These are phyloP conservation scores for Paramormyrops kingsleyae DNA, from an alignment of 2,113 vertebrate species.

Conservation along the genomic window DNA sequence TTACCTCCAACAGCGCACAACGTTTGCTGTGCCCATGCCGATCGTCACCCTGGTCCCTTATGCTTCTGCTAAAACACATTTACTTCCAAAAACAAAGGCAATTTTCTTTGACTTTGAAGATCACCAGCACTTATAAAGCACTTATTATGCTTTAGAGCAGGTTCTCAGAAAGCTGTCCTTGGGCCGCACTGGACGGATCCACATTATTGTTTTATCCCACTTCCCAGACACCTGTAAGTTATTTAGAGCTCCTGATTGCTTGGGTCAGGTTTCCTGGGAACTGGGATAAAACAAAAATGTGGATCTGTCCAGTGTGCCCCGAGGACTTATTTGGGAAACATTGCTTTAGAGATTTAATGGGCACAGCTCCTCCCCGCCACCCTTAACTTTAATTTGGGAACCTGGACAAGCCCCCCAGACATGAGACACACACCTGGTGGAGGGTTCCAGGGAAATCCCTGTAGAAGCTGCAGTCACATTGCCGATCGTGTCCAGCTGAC, in stretches of 20 bases:
- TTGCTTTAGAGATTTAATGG: not conserved
- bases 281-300: not conserved
- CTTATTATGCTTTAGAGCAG: not conserved
- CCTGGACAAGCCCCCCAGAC: not conserved
- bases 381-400: not conserved
- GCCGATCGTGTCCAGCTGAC: not conserved
- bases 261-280: not conserved
- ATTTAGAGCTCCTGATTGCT: not conserved
- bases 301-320: not conserved
- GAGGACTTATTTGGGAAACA: not conserved
- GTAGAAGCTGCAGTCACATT: not conserved
- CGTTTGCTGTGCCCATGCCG: not conserved
- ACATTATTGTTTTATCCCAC: not conserved
- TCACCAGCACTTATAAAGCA: not conserved
- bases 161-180: not conserved
- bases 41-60: not conserved
- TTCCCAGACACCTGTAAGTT: not conserved
- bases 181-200: not conserved
- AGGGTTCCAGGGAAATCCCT: not conserved
- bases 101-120: not conserved
- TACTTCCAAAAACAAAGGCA: not conserved
- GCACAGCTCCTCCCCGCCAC: no score
- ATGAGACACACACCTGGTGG: not conserved
- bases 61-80: not conserved
- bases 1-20: not conserved